Conservation (phyloP, 2,888 invertebrate species). For the Apoda limacodes region DNA sequence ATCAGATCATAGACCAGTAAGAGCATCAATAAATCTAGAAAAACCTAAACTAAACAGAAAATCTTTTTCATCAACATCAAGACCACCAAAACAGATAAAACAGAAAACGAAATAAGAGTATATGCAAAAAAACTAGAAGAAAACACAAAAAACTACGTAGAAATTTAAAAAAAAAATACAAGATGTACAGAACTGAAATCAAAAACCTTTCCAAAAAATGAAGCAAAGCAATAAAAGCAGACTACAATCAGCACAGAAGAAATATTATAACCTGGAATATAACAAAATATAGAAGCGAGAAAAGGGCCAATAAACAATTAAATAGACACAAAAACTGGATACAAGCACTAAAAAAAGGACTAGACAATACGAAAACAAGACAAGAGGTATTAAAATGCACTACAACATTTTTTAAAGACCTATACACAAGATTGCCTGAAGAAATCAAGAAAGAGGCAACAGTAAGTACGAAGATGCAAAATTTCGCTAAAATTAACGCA, state of each 20-base stretch:
- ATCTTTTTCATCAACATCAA: background rate
- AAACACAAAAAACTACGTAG: background rate
- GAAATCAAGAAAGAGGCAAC: too few relatives aligned
- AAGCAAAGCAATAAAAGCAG: too few relatives aligned
- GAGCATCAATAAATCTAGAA: background rate
- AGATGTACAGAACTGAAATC: background rate
- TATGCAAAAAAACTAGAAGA: background rate
- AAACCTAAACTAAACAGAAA: background rate
- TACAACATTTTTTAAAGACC: conserved; percentile 12
- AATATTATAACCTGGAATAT: conserved; percentile 14
- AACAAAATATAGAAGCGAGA: conserved; percentile 13
- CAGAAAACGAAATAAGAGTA: too few relatives aligned
- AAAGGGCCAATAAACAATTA: conserved; percentile 13
- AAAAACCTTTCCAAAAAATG: background rate
- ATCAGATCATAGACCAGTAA: background rate
- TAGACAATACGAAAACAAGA: conserved; percentile 11
- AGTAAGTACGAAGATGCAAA: too few relatives aligned
- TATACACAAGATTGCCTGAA: too few relatives aligned
- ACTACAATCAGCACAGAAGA: conserved; percentile 10
- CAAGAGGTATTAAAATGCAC: conserved; percentile 13
- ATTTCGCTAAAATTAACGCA: too few relatives aligned
- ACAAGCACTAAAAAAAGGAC: too few relatives aligned
- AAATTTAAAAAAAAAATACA: background rate
- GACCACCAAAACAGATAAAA: too few relatives aligned
- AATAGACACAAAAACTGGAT: conserved; percentile 10